Evolutionary conservation across 2,888 invertebrate genomes (phyloP), one percentile per base, ranked within the genome.

Genomic region (Tenthredo mesomela): DNA sequence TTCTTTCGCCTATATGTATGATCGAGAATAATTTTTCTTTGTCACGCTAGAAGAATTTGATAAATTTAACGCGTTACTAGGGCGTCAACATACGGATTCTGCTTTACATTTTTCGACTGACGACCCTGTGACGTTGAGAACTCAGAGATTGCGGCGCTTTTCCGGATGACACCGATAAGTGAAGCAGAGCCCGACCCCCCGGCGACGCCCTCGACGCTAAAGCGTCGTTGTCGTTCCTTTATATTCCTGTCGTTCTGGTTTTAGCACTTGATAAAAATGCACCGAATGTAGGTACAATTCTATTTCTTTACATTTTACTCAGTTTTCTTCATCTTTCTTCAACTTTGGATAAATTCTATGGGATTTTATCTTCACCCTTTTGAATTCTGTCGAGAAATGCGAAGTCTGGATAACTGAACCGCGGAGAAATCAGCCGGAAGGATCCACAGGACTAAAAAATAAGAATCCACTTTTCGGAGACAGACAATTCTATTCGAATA

Each of bases 121-220:
- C 37, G 54, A 77, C 47, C 37, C 58, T 4, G 50, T 29, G 80
- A 80, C 47, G 37, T 40, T 40, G 21, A 61, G 61, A 21, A 40
- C 80, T 80, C 40, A 50, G 50, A 58, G 80, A 80, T 58, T 54
- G 78, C 78, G 58, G 58, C 58, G 58, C 58, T 78, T 40, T 78
- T 78, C 58, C 78, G 78, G 78, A 58, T 78, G 78, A 78, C 58
- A 78, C 78, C 78, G 78, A 78, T 58, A 58, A 78, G 78, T 78
- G 58, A 61, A 78, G 58, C 80, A 40, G 58, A 58, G n/a, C 40
- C 80, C 80, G 47, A 29, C 75, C 47, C 75, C 43, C 43, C 37
- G 43, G 73, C 73, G 73, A 73, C 73, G 73, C 73, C 73, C 73
- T 47, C 80, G 80, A 80, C 61, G 80, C 33, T 58, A 37, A 80